Percentiles rank a stretch among this genome's conserved stretches.
Conservation (phyloP, 2,888 invertebrate species). For the Xylocampa areola region DNA sequence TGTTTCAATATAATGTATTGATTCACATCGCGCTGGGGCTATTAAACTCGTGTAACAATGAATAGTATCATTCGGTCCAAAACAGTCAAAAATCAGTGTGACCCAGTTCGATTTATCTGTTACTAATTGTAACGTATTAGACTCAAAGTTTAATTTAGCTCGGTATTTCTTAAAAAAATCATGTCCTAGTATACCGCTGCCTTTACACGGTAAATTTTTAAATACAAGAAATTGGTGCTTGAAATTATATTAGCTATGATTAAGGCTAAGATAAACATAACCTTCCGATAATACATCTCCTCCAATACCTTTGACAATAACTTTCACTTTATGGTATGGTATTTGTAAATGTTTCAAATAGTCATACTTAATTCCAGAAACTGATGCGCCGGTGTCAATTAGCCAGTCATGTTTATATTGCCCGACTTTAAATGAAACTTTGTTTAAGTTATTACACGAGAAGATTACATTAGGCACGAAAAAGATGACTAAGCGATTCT, state of each 20-base stretch:
- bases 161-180: constrained; percentile 9
- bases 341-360: not conserved
- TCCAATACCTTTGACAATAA: constrained; percentile 4
- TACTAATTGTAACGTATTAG: constrained; percentile 6
- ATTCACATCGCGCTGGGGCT: constrained; percentile 6
- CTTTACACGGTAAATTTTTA: constrained; percentile 2
- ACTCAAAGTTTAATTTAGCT: constrained; percentile 8
- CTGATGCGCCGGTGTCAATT: constrained; percentile 9
- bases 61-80: not conserved
- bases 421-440: not conserved
- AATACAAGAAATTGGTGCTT: constrained; percentile 7
- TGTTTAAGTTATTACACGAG: not conserved
- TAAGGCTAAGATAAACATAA: constrained; percentile 1
- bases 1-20: not conserved
- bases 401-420: constrained; percentile 8
- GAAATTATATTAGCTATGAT: not conserved
- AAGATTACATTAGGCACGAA: not conserved
- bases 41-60: not conserved
- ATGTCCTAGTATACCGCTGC: constrained; percentile 2
- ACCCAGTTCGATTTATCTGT: too few species aligned
- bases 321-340: not conserved
- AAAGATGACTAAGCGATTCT: too few species aligned
- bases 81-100: too few species aligned
- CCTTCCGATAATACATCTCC: not conserved
- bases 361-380: not conserved